Evolutionary conservation across 2,797 vertebrate genomes (phyloP).

Genomic region (Halcyon badia): DNA sequence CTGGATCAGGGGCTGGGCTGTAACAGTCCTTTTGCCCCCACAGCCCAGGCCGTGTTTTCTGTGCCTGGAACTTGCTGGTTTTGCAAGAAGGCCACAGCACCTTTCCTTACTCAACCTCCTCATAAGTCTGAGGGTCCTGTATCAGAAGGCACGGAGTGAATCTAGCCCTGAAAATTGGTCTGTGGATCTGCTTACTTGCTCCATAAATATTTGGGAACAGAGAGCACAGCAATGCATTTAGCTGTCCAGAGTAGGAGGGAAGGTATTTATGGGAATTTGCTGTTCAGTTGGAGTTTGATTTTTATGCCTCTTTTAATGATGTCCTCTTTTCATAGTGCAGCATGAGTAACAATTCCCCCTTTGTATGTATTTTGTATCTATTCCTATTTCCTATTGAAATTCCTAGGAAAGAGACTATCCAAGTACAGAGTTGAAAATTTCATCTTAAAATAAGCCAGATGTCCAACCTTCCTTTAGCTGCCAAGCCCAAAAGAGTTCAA

Average conservation of each 20-base stretch:
- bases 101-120: background rate
- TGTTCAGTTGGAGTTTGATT: constrained; percentile 32
- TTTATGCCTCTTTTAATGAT: constrained; percentile 43
- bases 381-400: constrained; percentile 74
- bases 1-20: background rate
- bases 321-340: constrained; percentile 17
- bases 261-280: constrained; percentile 43
- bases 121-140: background rate
- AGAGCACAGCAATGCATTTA: background rate
- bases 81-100: background rate
- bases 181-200: background rate
- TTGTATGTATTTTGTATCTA: constrained; percentile 69
- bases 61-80: background rate
- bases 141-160: background rate
- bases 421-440: constrained; percentile 69
- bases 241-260: background rate
- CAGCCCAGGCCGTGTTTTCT: background rate
- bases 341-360: constrained; percentile 42
- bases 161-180: background rate
- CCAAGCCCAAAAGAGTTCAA: constrained; percentile 71
- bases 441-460: constrained; percentile 75
- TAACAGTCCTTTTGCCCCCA: background rate
- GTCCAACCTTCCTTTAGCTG: constrained; percentile 67
- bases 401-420: constrained; percentile 67
- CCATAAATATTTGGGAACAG: background rate